Conservation (phyloP, 2,113 vertebrate genomes). For the Gobio gobio region DNA sequence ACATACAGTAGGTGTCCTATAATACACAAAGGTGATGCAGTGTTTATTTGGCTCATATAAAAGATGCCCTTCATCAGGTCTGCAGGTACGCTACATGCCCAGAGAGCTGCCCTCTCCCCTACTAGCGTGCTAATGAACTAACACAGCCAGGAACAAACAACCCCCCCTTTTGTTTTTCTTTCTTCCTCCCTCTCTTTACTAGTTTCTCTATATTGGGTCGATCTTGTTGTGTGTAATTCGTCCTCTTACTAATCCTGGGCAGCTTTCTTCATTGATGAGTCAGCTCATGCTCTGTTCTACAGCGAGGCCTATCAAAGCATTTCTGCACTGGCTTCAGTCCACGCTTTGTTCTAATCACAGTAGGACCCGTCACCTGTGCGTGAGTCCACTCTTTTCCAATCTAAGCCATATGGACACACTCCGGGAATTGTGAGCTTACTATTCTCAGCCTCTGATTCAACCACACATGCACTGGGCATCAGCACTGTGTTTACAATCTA, state of each 20-base stretch:
- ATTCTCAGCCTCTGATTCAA: conserved; percentile 41
- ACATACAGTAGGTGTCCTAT: neutral
- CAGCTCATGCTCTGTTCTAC: conserved; percentile 22
- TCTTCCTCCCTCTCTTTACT: conserved; percentile 2
- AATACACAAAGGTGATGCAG: neutral
- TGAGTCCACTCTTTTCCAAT: conserved; percentile 20
- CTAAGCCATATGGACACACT: conserved; percentile 43
- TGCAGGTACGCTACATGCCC: conserved; percentile 30
- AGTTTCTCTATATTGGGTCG: neutral
- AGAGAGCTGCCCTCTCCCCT: conserved; percentile 45
- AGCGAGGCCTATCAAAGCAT: conserved; percentile 37
- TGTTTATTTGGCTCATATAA: conserved; percentile 41
- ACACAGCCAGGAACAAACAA: conserved; percentile 50
- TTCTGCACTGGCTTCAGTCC: neutral
- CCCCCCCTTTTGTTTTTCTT: conserved; percentile 13
- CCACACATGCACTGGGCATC: neutral
- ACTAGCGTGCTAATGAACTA: conserved; percentile 58
- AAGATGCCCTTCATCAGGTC: conserved; percentile 50
- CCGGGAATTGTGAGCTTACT: conserved; percentile 21
- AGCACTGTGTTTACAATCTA: conserved; percentile 15
- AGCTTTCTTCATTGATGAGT: conserved; percentile 21
- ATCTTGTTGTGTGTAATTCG: neutral
- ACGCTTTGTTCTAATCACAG: conserved; percentile 38
- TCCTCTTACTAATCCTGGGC: conserved; percentile 3
- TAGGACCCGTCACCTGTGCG: conserved; percentile 1